Conservation (phyloP, 2,113 vertebrate species). For the Triplophysa dalaica region DNA sequence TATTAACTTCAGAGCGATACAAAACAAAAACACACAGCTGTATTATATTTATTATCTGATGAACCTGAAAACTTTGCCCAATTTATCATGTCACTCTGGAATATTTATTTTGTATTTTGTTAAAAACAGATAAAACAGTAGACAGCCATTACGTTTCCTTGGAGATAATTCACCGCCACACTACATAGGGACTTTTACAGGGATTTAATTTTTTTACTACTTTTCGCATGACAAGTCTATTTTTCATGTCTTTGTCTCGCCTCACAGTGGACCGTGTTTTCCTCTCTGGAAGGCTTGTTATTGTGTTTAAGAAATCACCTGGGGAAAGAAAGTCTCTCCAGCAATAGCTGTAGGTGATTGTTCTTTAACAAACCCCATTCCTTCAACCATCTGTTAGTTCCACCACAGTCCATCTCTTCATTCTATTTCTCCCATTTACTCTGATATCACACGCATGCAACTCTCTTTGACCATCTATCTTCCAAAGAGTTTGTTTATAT, state of each 20-base stretch:
- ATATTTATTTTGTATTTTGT: constrained; percentile 22
- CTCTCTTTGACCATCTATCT: constrained; percentile 31
- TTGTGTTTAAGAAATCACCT: constrained; percentile 39
- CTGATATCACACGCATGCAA: background rate
- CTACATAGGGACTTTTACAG: constrained; percentile 37
- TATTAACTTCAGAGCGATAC: background rate
- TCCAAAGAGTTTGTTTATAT: background rate
- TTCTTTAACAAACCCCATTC: constrained; percentile 42
- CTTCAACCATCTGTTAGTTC: constrained; percentile 27
- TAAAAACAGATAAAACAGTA: constrained; percentile 29
- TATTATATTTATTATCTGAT: no score
- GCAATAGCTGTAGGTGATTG: constrained; percentile 32
- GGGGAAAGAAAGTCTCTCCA: constrained; percentile 38
- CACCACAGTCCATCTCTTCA: background rate
- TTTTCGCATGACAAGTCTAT: constrained; percentile 46
- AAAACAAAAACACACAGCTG: background rate
- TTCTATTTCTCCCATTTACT: background rate
- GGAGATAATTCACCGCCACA: constrained; percentile 39
- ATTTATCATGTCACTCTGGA: background rate
- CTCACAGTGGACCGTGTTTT: constrained; percentile 39
- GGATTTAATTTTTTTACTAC: constrained; percentile 38
- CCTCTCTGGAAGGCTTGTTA: constrained; percentile 27
- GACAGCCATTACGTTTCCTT: constrained; percentile 19
- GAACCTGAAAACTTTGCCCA: background rate
- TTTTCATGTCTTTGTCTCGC: constrained; percentile 35